Evolutionary conservation across 2,888 invertebrate species (phyloP), one percentile per base, ranked within the genome.

Genomic region (Polydesmus complanatus): DNA sequence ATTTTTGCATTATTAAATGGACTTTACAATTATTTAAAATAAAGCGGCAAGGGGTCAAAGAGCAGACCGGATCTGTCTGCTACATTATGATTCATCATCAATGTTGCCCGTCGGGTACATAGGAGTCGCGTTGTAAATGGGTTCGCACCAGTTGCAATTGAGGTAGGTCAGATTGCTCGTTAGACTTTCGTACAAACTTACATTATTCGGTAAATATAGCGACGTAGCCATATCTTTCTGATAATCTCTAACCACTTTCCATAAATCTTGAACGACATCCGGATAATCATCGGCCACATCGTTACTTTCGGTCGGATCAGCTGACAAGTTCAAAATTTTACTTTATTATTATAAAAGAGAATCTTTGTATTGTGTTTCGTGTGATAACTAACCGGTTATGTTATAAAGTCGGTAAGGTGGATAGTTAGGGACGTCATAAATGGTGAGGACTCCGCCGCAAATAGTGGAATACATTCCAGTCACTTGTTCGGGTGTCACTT

Each of bases 371-470:
- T n/a, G n/a, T n/a, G n/a, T n/a, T n/a, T n/a, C n/a, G n/a, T n/a
- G n/a, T n/a, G n/a, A n/a, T 49, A 25, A 56, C 47, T 49, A 25
- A 57, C 57, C 57, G 23, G n/a, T 49, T 14, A 57, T 50, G 27
- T 57, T 57, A 25, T 47, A 57, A 2, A 57, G n/a, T 14, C 57
- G 48, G 49, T 23, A 57, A 8, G 57, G 57, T 23, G 57, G 57
- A n/a, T 48, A 48, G 49, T 50, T 50, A 25, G 57, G 57, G 23
- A 57, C 49, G 25, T 57, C 57, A 3, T 23, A 3, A n/a, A 49
- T 49, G 5, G 18, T 27, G 18, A 48, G 26, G 49, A 25, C 27
- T 57, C 48, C 57, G 2, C 57, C 57, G 49, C 37, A 37, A 5
- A 37, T 14, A 37, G 5, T 37, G 8, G 8, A 37, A 14, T 37